Conservation (phyloP, 1,140 invertebrate species). For the Andricus grossulariae region DNA sequence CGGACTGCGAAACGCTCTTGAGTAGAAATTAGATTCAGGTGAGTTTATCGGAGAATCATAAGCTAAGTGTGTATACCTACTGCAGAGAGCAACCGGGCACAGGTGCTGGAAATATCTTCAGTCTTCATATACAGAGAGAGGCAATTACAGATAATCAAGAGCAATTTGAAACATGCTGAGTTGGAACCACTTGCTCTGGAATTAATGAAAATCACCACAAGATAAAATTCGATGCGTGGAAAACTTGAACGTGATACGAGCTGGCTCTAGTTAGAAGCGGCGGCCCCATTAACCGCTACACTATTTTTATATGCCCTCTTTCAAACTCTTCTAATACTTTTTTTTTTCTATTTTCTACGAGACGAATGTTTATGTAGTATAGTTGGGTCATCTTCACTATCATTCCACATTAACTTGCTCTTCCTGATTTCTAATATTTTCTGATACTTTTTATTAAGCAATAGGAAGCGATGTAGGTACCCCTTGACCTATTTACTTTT, state of each 20-base stretch:
- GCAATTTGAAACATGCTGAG: slow-evolving; percentile 13
- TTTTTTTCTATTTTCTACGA: slow-evolving; percentile 5
- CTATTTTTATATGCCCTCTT: slow-evolving; percentile 23
- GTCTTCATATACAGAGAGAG: background rate
- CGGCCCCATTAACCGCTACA: slow-evolving; percentile 3
- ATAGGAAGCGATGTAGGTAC: background rate
- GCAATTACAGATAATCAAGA: slow-evolving; percentile 4
- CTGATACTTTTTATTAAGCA: background rate
- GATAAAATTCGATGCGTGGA: slow-evolving; percentile 8
- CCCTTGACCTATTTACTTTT: slow-evolving; percentile 9
- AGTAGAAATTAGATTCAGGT: slow-evolving; percentile 9
- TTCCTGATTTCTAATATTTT: background rate
- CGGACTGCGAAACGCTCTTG: background rate
- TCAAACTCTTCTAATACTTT: slow-evolving; percentile 1
- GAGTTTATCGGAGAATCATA: slow-evolving; percentile 4
- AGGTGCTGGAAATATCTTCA: background rate
- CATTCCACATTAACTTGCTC: background rate
- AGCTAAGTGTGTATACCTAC: background rate
- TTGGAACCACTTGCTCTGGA: slow-evolving; percentile 10
- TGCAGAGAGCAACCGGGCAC: background rate
- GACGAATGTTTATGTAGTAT: slow-evolving; percentile 22
- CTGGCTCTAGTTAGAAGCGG: background rate
- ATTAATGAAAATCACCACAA: slow-evolving; percentile 19
- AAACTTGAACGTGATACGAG: background rate
- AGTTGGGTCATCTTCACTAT: background rate